phyloP scores from a whole-genome alignment of 2,888 invertebrate genomes.

The Phania funesta region DNA sequence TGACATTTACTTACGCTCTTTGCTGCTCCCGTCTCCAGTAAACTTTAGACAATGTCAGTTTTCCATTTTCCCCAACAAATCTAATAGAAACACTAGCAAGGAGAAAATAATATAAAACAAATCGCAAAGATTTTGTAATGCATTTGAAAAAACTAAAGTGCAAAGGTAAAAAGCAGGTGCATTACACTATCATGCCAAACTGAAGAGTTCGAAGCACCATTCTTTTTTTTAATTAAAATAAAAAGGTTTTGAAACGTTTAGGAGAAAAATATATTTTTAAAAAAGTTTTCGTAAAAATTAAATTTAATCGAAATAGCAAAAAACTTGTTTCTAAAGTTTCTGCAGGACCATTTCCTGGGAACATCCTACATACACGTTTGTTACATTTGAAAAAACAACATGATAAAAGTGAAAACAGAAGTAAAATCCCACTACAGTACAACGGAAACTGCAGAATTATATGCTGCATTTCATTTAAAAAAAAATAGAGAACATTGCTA shows the following conservation, averaged over 20 bases:
- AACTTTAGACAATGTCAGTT: conserved; percentile 52
- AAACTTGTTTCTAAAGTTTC: too few relatives aligned
- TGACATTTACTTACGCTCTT: conserved; percentile 56
- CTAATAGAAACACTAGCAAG: not conserved
- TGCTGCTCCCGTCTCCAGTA: conserved; percentile 2
- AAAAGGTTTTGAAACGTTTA: not conserved
- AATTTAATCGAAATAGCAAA: too few relatives aligned
- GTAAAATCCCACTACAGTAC: conserved; percentile 16
- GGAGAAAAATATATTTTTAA: not conserved
- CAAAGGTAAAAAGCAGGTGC: not conserved
- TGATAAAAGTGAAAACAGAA: conserved; percentile 22
- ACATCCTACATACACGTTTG: too few relatives aligned
- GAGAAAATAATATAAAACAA: not conserved
- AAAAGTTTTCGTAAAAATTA: too few relatives aligned
- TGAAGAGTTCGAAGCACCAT: not conserved
- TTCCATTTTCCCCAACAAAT: conserved; percentile 43
- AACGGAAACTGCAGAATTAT: conserved; percentile 40
- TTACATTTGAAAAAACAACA: conserved; percentile 1
- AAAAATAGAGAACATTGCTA: not conserved
- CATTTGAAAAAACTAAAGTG: not conserved
- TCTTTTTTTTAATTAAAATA: not conserved
- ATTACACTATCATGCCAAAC: not conserved
- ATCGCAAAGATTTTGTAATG: conserved; percentile 14
- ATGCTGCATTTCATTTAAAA: conserved; percentile 33
- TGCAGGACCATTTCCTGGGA: too few relatives aligned